Evolutionary conservation across 2,113 vertebrate genomes (phyloP).

Genomic region (Acrocephalus kingi): DNA sequence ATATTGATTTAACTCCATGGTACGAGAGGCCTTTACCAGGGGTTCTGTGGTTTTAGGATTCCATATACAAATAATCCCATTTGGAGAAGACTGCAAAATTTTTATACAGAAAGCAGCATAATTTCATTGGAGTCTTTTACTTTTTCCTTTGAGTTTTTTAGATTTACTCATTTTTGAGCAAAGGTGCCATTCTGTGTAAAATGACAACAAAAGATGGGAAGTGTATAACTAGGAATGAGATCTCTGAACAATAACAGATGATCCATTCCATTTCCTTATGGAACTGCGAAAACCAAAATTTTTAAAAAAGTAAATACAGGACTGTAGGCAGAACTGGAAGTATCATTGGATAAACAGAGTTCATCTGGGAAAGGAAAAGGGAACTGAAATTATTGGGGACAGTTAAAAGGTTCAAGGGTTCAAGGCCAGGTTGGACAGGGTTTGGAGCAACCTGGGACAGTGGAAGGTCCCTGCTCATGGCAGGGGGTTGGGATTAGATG

Average conservation of each 20-base stretch:
- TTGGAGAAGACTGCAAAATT: neutral
- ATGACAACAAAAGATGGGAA: neutral
- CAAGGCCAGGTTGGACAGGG: neutral
- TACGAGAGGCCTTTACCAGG: neutral
- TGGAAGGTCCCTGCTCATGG: neutral
- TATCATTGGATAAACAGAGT: neutral
- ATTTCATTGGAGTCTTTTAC: neutral
- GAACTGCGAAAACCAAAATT: neutral
- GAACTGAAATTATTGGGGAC: neutral
- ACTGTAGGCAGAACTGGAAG: neutral
- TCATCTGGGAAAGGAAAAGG: neutral
- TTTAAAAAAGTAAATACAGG: neutral
- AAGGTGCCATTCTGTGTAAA: neutral
- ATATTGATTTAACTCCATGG: neutral
- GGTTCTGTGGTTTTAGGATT: neutral
- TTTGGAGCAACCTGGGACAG: neutral
- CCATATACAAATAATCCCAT: neutral
- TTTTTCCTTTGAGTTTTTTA: neutral
- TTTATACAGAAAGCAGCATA: neutral
- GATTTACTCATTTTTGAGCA: neutral
- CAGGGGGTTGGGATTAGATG: neutral
- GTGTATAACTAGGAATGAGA: neutral
- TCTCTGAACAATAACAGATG: neutral
- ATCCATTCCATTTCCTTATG: neutral
- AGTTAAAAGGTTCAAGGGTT: neutral